Percentiles rank a stretch among this genome's conserved stretches.
Conservation (phyloP, 2,113 vertebrate species). For the Tragelaphus strepsiceros region DNA sequence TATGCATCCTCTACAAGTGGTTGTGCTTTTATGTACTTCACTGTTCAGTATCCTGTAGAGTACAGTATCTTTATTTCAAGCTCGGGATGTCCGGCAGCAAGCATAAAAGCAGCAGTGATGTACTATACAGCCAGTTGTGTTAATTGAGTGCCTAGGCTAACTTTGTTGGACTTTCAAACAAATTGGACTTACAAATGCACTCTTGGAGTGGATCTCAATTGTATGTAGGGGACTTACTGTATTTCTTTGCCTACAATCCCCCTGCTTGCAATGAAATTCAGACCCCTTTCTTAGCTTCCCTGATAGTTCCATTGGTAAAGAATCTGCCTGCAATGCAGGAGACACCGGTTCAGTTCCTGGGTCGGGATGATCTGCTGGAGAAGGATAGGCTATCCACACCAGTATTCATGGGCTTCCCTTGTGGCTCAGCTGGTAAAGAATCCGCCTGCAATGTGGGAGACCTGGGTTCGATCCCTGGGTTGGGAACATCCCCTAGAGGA, state of each 20-base stretch:
- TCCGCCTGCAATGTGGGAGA: not conserved
- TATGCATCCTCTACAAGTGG: not conserved
- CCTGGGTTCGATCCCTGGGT: not conserved
- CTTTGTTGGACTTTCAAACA: not conserved
- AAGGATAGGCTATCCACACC: not conserved
- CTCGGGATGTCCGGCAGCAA: not conserved
- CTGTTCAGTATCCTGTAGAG: not conserved
- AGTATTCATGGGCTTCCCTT: not conserved
- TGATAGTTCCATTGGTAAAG: not conserved
- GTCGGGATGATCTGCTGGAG: not conserved
- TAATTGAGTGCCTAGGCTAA: not conserved
- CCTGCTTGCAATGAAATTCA: not conserved
- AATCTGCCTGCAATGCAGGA: not conserved
- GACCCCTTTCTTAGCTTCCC: not conserved
- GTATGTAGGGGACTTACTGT: not conserved
- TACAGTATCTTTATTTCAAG: not conserved
- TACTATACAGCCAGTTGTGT: not conserved
- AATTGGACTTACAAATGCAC: not conserved
- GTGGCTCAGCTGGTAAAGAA: not conserved
- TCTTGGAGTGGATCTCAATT: not conserved
- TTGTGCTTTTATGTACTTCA: not conserved
- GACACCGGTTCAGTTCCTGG: not conserved
- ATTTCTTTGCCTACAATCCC: not conserved
- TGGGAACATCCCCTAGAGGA: not conserved
- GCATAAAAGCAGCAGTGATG: not conserved